Percentiles rank a stretch among this genome's conserved stretches.
Conservation (phyloP, 2,113 vertebrate species). For the Dasyurus viverrinus region DNA sequence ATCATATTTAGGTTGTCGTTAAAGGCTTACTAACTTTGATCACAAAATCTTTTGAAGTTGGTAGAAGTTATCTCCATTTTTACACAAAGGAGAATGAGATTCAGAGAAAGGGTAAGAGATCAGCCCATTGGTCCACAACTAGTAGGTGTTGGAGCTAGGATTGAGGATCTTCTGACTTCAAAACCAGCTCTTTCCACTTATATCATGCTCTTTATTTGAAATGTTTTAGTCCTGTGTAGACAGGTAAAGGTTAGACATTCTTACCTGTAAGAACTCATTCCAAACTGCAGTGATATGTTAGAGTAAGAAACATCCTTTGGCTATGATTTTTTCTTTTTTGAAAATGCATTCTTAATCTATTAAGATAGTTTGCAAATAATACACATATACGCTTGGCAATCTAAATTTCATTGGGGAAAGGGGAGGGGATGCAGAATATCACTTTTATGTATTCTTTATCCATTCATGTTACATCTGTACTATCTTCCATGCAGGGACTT, state of each 20-base stretch:
- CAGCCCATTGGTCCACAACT: not conserved
- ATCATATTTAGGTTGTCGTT: constrained; percentile 32
- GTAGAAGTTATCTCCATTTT: not conserved
- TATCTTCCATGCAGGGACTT: not conserved
- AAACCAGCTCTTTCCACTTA: not conserved
- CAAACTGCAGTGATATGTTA: not conserved
- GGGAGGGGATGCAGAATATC: not conserved
- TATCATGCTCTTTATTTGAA: not conserved
- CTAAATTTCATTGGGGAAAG: not conserved
- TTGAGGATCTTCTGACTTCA: not conserved
- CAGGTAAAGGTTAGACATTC: not conserved
- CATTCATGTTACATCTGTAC: not conserved
- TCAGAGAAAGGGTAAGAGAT: not conserved
- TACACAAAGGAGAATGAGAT: constrained; percentile 2
- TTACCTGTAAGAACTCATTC: not conserved
- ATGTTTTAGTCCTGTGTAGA: not conserved
- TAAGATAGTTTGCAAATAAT: not conserved
- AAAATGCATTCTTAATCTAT: not conserved
- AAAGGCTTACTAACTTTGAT: constrained; percentile 12
- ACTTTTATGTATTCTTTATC: not conserved
- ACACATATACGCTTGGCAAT: not conserved
- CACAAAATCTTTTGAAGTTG: not conserved
- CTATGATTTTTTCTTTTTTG: not conserved
- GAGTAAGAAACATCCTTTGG: not conserved
- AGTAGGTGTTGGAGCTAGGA: not conserved